Percentiles rank a stretch among this genome's conserved stretches.
Conservation (phyloP, 2,797 vertebrate genomes). For the Sebastes minor region DNA sequence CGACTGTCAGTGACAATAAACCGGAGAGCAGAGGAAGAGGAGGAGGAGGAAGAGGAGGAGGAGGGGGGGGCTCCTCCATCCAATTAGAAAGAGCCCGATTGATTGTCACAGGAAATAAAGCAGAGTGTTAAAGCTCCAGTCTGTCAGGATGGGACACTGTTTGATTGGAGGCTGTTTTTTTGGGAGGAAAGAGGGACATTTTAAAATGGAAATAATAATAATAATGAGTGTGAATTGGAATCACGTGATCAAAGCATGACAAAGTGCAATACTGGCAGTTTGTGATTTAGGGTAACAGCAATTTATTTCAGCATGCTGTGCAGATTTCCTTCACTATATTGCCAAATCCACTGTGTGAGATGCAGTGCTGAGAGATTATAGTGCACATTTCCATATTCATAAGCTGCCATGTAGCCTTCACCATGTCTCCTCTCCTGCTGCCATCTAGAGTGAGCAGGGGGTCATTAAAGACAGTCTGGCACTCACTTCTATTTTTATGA, state of each 20-base stretch:
- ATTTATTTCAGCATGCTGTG: background rate
- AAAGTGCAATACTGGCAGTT: background rate
- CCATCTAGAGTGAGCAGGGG: background rate
- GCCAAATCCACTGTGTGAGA: background rate
- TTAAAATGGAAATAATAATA: background rate
- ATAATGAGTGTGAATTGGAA: background rate
- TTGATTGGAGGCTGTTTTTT: background rate
- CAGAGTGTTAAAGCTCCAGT: slow-evolving; percentile 4
- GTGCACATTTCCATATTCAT: background rate
- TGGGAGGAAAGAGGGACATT: background rate
- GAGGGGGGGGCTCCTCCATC: slow-evolving; percentile 12
- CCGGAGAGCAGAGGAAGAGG: slow-evolving; percentile 16
- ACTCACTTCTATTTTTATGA: background rate
- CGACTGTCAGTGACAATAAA: slow-evolving; percentile 72
- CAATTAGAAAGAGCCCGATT: slow-evolving; percentile 64
- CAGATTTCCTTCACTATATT: background rate
- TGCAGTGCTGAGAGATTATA: background rate
- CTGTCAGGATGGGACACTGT: background rate
- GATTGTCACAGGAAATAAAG: slow-evolving; percentile 57
- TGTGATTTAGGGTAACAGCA: no score
- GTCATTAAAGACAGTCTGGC: background rate
- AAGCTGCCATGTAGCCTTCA: background rate
- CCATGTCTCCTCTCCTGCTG: background rate
- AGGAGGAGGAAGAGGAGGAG: background rate
- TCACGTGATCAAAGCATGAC: background rate